Evolutionary conservation across 2,888 invertebrate species (phyloP), one percentile per base, ranked within the genome.

Genomic region (Plagodis dolabraria): DNA sequence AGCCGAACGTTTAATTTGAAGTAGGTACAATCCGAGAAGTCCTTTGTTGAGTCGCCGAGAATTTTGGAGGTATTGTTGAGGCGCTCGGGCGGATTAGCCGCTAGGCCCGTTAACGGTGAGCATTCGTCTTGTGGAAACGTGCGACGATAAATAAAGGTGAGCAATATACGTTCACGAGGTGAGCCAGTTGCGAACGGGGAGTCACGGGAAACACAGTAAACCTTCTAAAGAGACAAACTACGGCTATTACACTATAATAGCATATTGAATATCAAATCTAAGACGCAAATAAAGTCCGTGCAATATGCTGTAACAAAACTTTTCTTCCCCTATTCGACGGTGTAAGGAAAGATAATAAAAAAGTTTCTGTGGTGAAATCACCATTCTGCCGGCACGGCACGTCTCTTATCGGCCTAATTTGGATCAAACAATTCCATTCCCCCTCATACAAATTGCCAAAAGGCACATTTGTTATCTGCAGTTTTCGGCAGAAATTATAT

Each of bases 1-100:
- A 90, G 89, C 87, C 87, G 89, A 92, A 92, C 91, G 86, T 92
- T 92, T 92, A 92, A 92, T 92, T 91, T 90, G 86, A 91, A 91
- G 89, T 40, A 40, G 10, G 40, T 89, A 88, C 89, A 86, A 85
- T 86, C 87, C 85, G 72, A 86, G 84, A 74, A 83, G 80, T 85
- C 87, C 88, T 89, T 91, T 91, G 90, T 91, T 88, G 84, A 86
- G 89, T 85, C 81, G 85, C 65, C 64, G 69, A 65, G 67, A 67
- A 67, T 67, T 69, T 65, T 52, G 47, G 58, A 66, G 84, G 83
- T 82, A 85, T 86, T 87, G 83, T 87, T 76, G 79, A 84, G 80
- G 80, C 77, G 76, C 72, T 80, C 76, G 75, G 82, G 78, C 72
- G 74, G 78, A 88, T 89, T 87, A 89, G 80, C 78, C 79, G 78